These are phyloP conservation scores for Drosophila rubida DNA, from an alignment of 2,888 invertebrate species.

Conservation along the genomic window DNA sequence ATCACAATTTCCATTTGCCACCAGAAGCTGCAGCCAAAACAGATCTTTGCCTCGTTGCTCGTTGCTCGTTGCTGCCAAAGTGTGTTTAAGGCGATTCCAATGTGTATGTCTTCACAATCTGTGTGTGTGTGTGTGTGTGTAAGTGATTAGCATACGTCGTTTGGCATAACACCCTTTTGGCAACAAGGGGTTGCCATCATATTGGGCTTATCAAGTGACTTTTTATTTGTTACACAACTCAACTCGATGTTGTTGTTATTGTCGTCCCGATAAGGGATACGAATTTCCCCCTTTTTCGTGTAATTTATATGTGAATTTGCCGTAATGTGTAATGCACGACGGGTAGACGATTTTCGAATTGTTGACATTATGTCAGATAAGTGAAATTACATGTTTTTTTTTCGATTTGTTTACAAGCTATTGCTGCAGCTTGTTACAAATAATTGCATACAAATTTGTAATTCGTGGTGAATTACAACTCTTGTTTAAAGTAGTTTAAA, in stretches of 20 bases:
- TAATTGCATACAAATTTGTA: slow-evolving; percentile 22
- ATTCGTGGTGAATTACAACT: slow-evolving; percentile 7
- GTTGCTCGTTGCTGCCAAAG: slow-evolving; percentile 64
- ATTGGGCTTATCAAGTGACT: slow-evolving; percentile 74
- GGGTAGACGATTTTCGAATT: slow-evolving; percentile 61
- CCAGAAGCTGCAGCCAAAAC: slow-evolving; percentile 35
- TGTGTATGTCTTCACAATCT: slow-evolving; percentile 25
- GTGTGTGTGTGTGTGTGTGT: slow-evolving; percentile 30
- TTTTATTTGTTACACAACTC: slow-evolving; percentile 76
- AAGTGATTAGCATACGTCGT: slow-evolving; percentile 76
- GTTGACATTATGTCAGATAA: slow-evolving; percentile 79
- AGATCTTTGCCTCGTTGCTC: slow-evolving; percentile 63
- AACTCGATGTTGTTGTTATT: slow-evolving; percentile 57
- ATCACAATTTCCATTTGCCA: slow-evolving; percentile 70
- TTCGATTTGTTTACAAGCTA: slow-evolving; percentile 57
- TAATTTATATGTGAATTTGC: slow-evolving; percentile 79
- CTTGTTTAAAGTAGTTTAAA: slow-evolving; percentile 41
- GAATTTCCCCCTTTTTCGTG: slow-evolving; percentile 35
- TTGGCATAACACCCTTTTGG: slow-evolving; percentile 67
- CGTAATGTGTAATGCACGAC: slow-evolving; percentile 42
- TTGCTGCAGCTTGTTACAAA: not conserved
- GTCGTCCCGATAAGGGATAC: slow-evolving; percentile 64
- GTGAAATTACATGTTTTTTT: slow-evolving; percentile 75
- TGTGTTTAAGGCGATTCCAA: slow-evolving; percentile 59
- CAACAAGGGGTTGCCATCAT: slow-evolving; percentile 66